These are phyloP conservation scores for Rhombomys opimus DNA, from an alignment of 2,113 vertebrate genomes.

Conservation along the genomic window DNA sequence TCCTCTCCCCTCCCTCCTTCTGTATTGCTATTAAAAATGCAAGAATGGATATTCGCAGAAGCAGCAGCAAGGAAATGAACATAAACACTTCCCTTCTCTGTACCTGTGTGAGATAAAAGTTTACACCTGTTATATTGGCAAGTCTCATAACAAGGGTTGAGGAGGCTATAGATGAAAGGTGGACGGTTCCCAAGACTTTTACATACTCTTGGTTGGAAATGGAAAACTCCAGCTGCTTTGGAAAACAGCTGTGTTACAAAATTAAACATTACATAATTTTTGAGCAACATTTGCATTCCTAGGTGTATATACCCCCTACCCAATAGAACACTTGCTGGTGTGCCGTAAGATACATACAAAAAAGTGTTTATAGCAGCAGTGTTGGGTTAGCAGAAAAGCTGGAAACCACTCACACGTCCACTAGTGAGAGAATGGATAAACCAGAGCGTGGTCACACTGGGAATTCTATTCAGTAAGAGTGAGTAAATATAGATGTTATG, in stretches of 20 bases:
- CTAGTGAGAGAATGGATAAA: background rate
- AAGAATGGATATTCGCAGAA: background rate
- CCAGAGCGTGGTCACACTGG: background rate
- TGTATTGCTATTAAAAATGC: background rate
- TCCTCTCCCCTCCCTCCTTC: background rate
- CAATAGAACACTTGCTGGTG: background rate
- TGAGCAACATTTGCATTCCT: background rate
- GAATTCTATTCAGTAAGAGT: background rate
- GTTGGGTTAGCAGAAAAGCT: background rate
- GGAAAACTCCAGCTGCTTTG: background rate
- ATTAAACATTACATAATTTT: background rate
- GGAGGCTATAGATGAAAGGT: background rate
- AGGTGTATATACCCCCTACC: background rate
- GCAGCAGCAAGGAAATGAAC: background rate
- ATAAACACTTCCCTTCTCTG: background rate
- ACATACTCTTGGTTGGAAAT: background rate
- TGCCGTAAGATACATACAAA: background rate
- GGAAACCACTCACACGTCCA: background rate
- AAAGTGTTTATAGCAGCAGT: background rate
- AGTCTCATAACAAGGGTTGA: background rate
- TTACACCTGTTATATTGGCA: background rate
- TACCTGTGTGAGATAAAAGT: background rate
- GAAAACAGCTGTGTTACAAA: slow-evolving; percentile 2
- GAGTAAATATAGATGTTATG: background rate
- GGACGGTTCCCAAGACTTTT: background rate